These are phyloP conservation scores for Penaeus monodon DNA, from an alignment of 2,888 invertebrate species.

Conservation along the genomic window DNA sequence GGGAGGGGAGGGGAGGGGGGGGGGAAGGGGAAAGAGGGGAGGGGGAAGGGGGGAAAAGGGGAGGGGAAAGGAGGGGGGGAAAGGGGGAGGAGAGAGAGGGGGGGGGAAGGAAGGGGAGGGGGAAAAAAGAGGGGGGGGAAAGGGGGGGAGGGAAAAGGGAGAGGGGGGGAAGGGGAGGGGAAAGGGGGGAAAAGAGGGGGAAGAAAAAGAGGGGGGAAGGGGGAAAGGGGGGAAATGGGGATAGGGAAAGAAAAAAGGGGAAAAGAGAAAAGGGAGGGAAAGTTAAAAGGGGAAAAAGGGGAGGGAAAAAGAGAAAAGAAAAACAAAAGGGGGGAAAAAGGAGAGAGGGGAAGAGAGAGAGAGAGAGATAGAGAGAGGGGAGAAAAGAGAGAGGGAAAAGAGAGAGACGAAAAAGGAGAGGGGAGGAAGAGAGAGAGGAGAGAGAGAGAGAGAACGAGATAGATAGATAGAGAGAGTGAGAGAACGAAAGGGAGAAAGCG, in stretches of 20 bases:
- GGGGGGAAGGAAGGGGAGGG: background rate
- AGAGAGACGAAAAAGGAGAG: too few relatives aligned
- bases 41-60: background rate
- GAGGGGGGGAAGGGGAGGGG: background rate
- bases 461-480: too few relatives aligned
- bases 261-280: too few relatives aligned
- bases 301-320: background rate
- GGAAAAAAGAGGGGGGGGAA: too few relatives aligned
- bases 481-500: too few relatives aligned
- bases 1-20: too few relatives aligned
- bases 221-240: background rate
- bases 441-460: too few relatives aligned
- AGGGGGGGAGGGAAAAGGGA: too few relatives aligned
- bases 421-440: too few relatives aligned
- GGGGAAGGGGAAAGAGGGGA: background rate
- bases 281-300: background rate
- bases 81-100: background rate
- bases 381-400: too few relatives aligned
- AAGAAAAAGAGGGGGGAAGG: background rate
- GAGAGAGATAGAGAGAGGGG: background rate
- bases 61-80: background rate
- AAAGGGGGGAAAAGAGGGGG: background rate
- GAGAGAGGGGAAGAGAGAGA: background rate
- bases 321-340: too few relatives aligned
- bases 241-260: background rate